A percentile compares a stretch with the other conserved stretches of the same genome.
phyloP scores from a whole-genome alignment of 2,888 invertebrate species.

The Hydriomena furcata region DNA sequence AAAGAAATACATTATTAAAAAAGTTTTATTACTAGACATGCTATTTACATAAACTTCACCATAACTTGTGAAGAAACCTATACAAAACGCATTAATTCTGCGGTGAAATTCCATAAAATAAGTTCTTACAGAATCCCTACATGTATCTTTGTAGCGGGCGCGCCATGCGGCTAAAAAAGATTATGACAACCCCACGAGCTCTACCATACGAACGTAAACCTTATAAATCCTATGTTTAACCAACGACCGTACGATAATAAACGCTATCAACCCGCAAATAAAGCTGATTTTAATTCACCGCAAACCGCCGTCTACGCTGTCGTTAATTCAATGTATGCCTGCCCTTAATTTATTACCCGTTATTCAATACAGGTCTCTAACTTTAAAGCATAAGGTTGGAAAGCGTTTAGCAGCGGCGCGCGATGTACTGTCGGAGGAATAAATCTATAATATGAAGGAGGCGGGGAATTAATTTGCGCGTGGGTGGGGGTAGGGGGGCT shows the following conservation, averaged over 20 bases:
- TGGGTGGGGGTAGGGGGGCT: slow-evolving; percentile 65
- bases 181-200: slow-evolving; percentile 76
- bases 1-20: slow-evolving; percentile 42
- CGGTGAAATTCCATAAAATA: slow-evolving; percentile 61
- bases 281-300: slow-evolving; percentile 55
- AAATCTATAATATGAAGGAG: slow-evolving; percentile 83
- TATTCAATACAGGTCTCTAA: slow-evolving; percentile 77
- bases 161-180: slow-evolving; percentile 80
- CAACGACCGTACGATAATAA: slow-evolving; percentile 45
- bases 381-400: slow-evolving; percentile 72
- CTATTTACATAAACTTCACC: slow-evolving; percentile 20
- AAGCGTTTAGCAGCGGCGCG: slow-evolving; percentile 66
- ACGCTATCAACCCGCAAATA: slow-evolving; percentile 50
- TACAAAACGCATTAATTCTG: slow-evolving; percentile 38
- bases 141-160: slow-evolving; percentile 63
- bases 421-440: slow-evolving; percentile 72
- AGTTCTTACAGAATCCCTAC: slow-evolving; percentile 63
- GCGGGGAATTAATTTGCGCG: slow-evolving; percentile 76
- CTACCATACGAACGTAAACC: slow-evolving; percentile 63
- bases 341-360: slow-evolving; percentile 74
- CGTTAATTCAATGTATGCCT: slow-evolving; percentile 78
- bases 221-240: slow-evolving; percentile 65
- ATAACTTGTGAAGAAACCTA: slow-evolving; percentile 16
- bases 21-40: slow-evolving; percentile 8
- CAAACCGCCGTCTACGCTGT: slow-evolving; percentile 56